Base-by-base conservation (phyloP, 1,140 invertebrate species). In the Drosophila bocqueti region DNA sequence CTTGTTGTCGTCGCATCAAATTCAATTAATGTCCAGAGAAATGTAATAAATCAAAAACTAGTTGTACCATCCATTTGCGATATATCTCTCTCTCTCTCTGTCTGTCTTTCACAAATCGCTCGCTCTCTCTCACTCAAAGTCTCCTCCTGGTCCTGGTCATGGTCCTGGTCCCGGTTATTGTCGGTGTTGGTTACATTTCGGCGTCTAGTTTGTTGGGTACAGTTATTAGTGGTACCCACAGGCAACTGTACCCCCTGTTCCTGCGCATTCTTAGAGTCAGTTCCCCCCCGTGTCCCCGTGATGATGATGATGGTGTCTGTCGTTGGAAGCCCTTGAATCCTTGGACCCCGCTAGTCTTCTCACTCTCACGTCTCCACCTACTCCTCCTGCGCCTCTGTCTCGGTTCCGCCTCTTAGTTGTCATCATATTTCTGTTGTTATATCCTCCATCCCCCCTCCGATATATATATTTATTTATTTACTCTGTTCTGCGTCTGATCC, bases 21-120 rank as follows among this genome's bases (percentile, higher is more conserved):
- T 89, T 87, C 77, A 87, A 87, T 87, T 84, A 81, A 85, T 85
- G 81, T 76, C 82, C 73, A 67, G 49, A 64, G 60, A 83, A 83
- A 79, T 89, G 75, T 80, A 81, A 85, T 85, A 90, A 84, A 81
- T 81, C 85, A 90, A 87, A 87, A 79, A 71, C 54, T 82, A 85
- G 74, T 71, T 91, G 42, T 78, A 73, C 61, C 46, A 46, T 72
- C 60, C 78, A 72, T 64, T 58, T 66, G 65, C 61, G 61, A 29
- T 36, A 36, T 36, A 11, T 66, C 57, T 59, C 47, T 80, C 55
- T 80, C 55, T 74, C 26, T 52, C 29, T 76, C n/a, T 55, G 42
- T 72, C 64, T 76, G 58, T 59, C 40, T 74, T 24, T 40, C 42
- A 34, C 64, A 31, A 71, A 63, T 60, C 57, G 50, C 49, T 77